These are phyloP conservation scores for Candoia aspera DNA, from an alignment of 2,113 vertebrate species.

Conservation along the genomic window DNA sequence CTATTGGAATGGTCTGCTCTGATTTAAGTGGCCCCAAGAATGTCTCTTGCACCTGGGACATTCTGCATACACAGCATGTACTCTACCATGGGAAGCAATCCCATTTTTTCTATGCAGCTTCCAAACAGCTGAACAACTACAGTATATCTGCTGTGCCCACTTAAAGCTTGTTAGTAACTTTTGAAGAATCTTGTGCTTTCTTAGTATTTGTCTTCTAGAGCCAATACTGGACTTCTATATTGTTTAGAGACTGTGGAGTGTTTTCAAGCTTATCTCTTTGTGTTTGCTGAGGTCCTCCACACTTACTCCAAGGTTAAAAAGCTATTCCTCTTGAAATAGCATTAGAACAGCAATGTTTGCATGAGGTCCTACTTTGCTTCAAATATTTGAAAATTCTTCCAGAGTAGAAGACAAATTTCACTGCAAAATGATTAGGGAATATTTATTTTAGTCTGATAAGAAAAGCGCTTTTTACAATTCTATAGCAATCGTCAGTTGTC, in stretches of 20 bases:
- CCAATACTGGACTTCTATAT: background rate
- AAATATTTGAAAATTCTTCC: background rate
- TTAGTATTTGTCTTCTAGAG: background rate
- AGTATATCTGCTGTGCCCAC: background rate
- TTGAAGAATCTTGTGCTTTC: background rate
- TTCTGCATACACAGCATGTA: background rate
- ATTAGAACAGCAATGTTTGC: background rate
- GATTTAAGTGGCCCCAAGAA: background rate
- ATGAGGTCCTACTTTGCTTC: background rate
- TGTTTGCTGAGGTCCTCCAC: background rate
- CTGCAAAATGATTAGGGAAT: background rate
- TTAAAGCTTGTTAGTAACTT: background rate
- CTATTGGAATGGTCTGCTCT: background rate
- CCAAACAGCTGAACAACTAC: background rate
- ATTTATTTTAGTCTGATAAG: background rate
- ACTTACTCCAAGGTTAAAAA: background rate
- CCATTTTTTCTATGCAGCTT: background rate
- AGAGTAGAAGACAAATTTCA: background rate
- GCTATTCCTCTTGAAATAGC: background rate
- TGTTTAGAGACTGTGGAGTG: background rate
- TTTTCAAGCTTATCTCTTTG: background rate
- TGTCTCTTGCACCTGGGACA: background rate
- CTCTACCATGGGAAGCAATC: background rate
- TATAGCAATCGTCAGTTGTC: background rate
- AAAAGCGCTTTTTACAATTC: background rate